These are phyloP conservation scores for Eristalis intricaria DNA, from an alignment of 2,888 invertebrate species.

Conservation along the genomic window DNA sequence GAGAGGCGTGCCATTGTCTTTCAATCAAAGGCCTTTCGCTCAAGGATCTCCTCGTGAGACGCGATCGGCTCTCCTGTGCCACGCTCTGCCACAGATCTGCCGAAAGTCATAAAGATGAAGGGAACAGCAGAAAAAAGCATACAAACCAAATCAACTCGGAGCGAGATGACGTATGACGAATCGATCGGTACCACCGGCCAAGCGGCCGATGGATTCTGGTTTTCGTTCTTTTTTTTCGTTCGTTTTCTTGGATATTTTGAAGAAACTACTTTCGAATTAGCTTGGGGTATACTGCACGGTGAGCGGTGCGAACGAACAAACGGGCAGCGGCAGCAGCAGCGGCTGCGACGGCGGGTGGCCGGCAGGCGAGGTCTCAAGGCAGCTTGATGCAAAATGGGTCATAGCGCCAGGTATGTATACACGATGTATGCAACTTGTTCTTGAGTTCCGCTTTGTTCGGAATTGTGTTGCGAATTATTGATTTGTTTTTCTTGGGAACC, in stretches of 20 bases:
- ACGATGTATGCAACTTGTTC: slow-evolving; percentile 28
- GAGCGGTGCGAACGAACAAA: background rate
- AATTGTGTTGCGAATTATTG: slow-evolving; percentile 11
- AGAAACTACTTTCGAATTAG: slow-evolving; percentile 73
- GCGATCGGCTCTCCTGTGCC: background rate
- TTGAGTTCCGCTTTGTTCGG: background rate
- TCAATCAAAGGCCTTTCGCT: slow-evolving; percentile 55
- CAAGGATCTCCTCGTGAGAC: slow-evolving; percentile 54
- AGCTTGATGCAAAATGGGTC: slow-evolving; percentile 69
- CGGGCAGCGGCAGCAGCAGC: background rate
- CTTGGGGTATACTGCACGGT: slow-evolving; percentile 58
- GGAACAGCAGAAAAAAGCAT: background rate
- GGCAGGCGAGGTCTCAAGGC: slow-evolving; percentile 61
- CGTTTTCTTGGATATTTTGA: slow-evolving; percentile 16
- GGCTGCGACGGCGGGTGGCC: background rate
- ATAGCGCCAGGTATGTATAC: slow-evolving; percentile 66
- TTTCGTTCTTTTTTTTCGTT: slow-evolving; percentile 23
- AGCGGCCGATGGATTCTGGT: slow-evolving; percentile 42
- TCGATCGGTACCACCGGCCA: slow-evolving; percentile 62
- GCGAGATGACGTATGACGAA: slow-evolving; percentile 71
- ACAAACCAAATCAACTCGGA: background rate
- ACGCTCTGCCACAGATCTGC: slow-evolving; percentile 38
- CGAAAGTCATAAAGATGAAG: slow-evolving; percentile 52
- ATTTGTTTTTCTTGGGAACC: background rate
- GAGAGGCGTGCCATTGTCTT: slow-evolving; percentile 73